phyloP scores from a whole-genome alignment of 2,113 vertebrate genomes.

The Malurus cyaneus region DNA sequence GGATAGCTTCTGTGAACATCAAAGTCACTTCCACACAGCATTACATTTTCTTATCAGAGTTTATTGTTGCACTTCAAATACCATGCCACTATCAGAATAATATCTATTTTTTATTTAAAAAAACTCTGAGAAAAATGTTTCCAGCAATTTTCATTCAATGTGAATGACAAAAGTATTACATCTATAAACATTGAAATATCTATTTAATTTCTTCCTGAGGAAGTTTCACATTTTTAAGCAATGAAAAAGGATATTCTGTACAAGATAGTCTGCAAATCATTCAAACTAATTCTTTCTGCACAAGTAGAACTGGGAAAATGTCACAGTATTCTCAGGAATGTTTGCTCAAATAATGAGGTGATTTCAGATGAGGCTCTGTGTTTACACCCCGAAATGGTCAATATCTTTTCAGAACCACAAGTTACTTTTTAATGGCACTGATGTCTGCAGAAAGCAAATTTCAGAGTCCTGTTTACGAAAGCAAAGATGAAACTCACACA shows the following conservation, averaged over 20 bases:
- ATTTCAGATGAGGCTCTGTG: not conserved
- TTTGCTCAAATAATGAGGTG: not conserved
- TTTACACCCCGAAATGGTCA: not conserved
- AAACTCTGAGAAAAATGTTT: slow-evolving; percentile 73
- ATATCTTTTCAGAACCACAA: not conserved
- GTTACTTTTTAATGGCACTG: not conserved
- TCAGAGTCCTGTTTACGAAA: not conserved
- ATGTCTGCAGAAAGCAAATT: not conserved
- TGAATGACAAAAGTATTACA: slow-evolving; percentile 79
- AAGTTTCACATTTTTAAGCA: slow-evolving; percentile 74
- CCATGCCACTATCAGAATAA: slow-evolving; percentile 76
- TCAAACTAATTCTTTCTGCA: slow-evolving; percentile 30
- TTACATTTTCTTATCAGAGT: slow-evolving; percentile 72
- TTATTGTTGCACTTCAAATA: slow-evolving; percentile 78
- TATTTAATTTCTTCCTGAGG: slow-evolving; percentile 78
- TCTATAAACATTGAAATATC: slow-evolving; percentile 76
- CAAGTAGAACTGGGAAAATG: slow-evolving; percentile 36
- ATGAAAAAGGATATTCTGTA: slow-evolving; percentile 68
- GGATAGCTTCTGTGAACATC: not conserved
- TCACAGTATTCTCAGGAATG: slow-evolving; percentile 43
- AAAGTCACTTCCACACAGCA: slow-evolving; percentile 34
- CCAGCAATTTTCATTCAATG: slow-evolving; percentile 80
- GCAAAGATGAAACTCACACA: not conserved
- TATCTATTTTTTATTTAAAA: slow-evolving; percentile 70
- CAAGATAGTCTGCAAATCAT: slow-evolving; percentile 63